phyloP scores from a whole-genome alignment of 2,797 vertebrate species.

The Caiman crocodilus region DNA sequence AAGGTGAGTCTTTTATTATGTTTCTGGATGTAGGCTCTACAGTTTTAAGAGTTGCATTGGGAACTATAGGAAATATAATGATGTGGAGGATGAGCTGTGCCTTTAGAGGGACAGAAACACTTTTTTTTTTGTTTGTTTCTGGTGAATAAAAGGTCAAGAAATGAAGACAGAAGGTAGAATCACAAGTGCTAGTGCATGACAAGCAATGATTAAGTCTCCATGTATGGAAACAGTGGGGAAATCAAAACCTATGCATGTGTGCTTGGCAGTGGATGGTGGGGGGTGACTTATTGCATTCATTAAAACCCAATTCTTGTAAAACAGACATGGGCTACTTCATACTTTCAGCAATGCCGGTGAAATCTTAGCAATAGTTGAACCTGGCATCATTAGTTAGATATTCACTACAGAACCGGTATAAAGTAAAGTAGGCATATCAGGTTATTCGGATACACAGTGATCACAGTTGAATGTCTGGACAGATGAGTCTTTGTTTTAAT shows the following conservation, averaged over 20 bases:
- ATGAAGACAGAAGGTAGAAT: neutral
- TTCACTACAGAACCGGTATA: neutral
- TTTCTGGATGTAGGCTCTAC: neutral
- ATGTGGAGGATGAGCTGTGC: neutral
- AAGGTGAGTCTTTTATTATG: neutral
- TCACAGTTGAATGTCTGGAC: neutral
- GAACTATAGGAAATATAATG: neutral
- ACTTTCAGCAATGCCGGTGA: neutral
- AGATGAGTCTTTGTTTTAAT: neutral
- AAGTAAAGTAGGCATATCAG: neutral
- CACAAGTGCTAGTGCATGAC: neutral
- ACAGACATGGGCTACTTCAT: rapidly evolving
- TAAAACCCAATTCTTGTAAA: neutral
- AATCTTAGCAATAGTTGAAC: neutral
- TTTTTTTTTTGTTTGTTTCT: neutral
- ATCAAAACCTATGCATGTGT: neutral
- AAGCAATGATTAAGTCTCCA: neutral
- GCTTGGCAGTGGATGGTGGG: neutral
- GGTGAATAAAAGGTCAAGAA: neutral
- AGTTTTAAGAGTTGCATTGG: neutral
- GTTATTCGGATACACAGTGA: neutral
- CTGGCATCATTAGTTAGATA: neutral
- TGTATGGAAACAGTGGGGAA: neutral
- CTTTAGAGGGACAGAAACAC: neutral
- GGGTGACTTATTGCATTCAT: neutral